phyloP scores from a whole-genome alignment of 2,888 invertebrate genomes.

The Atherix ibis region DNA sequence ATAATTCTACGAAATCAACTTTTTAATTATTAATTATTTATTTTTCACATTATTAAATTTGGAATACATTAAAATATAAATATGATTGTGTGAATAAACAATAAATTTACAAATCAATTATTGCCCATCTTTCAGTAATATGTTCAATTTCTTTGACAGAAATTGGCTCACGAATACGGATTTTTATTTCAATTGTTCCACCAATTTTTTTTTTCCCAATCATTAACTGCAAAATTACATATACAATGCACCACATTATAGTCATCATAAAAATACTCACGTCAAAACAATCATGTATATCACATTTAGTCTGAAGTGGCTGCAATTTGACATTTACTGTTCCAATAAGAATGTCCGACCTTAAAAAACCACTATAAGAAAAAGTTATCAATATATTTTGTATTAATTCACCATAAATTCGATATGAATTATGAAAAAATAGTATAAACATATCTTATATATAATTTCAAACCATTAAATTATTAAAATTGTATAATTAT shows the following conservation, averaged over 20 bases:
- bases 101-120: constrained; percentile 49
- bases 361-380: constrained; percentile 87
- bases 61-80: too few species aligned
- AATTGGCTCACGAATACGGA: constrained; percentile 77
- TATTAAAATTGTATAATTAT: too few species aligned
- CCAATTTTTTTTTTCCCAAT: constrained; percentile 79
- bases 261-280: constrained; percentile 42
- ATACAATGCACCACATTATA: constrained; percentile 8
- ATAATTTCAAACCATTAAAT: too few species aligned
- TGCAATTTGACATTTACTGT: constrained; percentile 69
- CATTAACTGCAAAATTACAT: constrained; percentile 49
- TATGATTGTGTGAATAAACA: too few species aligned
- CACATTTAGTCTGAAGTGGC: constrained; percentile 75
- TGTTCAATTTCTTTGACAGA: constrained; percentile 78
- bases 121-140: constrained; percentile 82
- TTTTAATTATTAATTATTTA: too few species aligned
- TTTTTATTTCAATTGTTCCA: constrained; percentile 77
- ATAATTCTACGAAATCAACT: too few species aligned
- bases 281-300: constrained; percentile 82
- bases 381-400: too few species aligned
- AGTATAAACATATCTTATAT: too few species aligned
- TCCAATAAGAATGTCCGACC: constrained; percentile 74
- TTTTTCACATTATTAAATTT: too few species aligned
- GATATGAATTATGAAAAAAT: too few species aligned
- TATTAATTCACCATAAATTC: too few species aligned